These are phyloP conservation scores for Drosophila tanythrix DNA, from an alignment of 2,888 invertebrate species.

Conservation along the genomic window DNA sequence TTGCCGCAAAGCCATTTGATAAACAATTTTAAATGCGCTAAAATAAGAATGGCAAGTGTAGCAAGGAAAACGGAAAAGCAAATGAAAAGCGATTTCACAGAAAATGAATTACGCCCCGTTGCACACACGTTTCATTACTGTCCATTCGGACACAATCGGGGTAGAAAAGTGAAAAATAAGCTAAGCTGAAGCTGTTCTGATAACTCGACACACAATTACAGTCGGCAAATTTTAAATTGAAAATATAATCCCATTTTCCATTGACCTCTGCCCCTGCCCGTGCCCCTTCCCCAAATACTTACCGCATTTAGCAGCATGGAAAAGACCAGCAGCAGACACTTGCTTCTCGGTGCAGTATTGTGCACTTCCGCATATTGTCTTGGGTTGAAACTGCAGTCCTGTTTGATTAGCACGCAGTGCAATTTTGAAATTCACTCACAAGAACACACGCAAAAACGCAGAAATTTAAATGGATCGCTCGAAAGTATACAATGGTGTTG, in stretches of 20 bases:
- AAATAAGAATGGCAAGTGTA: slow-evolving; percentile 6
- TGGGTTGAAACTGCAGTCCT: slow-evolving; percentile 5
- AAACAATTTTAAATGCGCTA: slow-evolving; percentile 11
- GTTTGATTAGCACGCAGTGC: slow-evolving; percentile 9
- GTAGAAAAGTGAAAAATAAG: slow-evolving; percentile 23
- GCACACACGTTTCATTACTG: slow-evolving; percentile 46
- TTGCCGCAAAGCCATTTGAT: slow-evolving; percentile 46
- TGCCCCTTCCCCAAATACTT: slow-evolving; percentile 55
- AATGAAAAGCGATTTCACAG: slow-evolving; percentile 41
- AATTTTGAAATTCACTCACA: slow-evolving; percentile 13
- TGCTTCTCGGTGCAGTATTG: slow-evolving; percentile 63
- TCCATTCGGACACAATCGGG: slow-evolving; percentile 15
- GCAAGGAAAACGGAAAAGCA: slow-evolving; percentile 10
- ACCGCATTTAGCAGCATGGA: slow-evolving; percentile 83
- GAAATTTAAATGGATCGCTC: slow-evolving; percentile 35
- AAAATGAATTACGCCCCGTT: slow-evolving; percentile 40
- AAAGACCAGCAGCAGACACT: slow-evolving; percentile 74
- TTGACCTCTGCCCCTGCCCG: too few relatives aligned
- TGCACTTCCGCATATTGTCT: slow-evolving; percentile 68
- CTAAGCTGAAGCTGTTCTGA: slow-evolving; percentile 12
- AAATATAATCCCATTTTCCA: slow-evolving; percentile 56
- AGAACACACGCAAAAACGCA: slow-evolving; percentile 8
- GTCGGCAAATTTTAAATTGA: slow-evolving; percentile 53
- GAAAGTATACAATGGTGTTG: slow-evolving; percentile 50
- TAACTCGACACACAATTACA: slow-evolving; percentile 23